These are phyloP conservation scores for Salarias fasciatus DNA, from an alignment of 2,797 vertebrate species.

Conservation along the genomic window DNA sequence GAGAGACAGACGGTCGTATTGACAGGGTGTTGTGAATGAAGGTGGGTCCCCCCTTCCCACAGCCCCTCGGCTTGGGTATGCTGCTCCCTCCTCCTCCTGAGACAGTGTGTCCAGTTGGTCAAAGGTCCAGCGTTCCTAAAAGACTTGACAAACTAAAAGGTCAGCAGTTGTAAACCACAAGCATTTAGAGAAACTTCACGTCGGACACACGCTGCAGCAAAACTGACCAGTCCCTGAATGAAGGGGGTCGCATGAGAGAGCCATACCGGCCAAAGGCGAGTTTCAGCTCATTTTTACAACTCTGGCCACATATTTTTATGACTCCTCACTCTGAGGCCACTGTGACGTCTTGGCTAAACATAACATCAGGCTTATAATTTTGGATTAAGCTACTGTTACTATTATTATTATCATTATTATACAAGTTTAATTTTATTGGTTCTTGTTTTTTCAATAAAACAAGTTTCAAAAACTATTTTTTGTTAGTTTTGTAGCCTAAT, in stretches of 20 bases:
- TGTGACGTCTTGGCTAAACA: too few relatives aligned
- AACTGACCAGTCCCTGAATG: constrained; percentile 76
- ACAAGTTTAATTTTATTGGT: too few relatives aligned
- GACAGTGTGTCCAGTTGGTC: constrained; percentile 99
- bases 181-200: constrained; percentile 79
- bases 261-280: constrained; percentile 49
- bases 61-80: constrained; percentile 86
- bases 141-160: constrained; percentile 95
- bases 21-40: constrained; percentile 70
- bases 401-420: too few relatives aligned
- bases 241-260: constrained; percentile 54
- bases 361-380: too few relatives aligned
- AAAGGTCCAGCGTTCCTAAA: constrained; percentile 99
- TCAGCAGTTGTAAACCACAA: constrained; percentile 92
- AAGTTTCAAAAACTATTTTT: too few relatives aligned
- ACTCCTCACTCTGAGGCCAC: too few relatives aligned
- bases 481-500: too few relatives aligned
- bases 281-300: constrained; percentile 38
- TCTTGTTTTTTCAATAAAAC: too few relatives aligned
- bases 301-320: too few relatives aligned
- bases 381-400: too few relatives aligned
- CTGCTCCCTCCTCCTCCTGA: constrained; percentile 95
- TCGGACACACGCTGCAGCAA: constrained; percentile 93
- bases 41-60: constrained; percentile 78
- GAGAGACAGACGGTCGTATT: constrained; percentile 1